Evolutionary conservation across 2,797 vertebrate genomes (phyloP).

Genomic region (Crocidura indochinensis): DNA sequence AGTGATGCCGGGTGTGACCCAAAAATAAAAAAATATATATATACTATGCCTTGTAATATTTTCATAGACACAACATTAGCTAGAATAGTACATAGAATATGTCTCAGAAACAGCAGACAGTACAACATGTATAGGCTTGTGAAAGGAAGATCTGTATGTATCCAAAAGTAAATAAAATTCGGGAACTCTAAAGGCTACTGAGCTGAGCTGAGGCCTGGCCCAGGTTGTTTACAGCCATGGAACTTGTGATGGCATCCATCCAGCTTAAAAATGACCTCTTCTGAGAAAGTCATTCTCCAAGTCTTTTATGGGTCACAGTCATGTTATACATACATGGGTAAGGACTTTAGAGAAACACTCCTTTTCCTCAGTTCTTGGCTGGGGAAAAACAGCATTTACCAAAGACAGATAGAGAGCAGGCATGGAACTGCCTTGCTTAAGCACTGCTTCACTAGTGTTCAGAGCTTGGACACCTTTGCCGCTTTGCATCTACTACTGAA

Average conservation of each 20-base stretch:
- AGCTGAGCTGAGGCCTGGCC: background rate
- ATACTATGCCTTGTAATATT: slow-evolving; percentile 11
- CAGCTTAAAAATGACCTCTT: slow-evolving; percentile 57
- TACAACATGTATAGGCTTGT: background rate
- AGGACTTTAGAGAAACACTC: slow-evolving; percentile 62
- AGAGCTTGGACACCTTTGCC: slow-evolving; percentile 6
- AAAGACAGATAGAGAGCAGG: slow-evolving; percentile 69
- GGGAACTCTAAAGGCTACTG: slow-evolving; percentile 15
- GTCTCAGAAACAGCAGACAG: background rate
- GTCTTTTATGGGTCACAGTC: slow-evolving; percentile 69
- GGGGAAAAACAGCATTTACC: slow-evolving; percentile 68
- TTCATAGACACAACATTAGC: background rate
- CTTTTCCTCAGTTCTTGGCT: slow-evolving; percentile 17
- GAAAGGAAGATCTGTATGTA: background rate
- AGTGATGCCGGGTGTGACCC: no score
- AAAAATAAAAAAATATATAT: no score
- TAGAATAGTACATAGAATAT: background rate
- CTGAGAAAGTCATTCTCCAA: slow-evolving; percentile 60
- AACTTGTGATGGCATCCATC: slow-evolving; percentile 8
- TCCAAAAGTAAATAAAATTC: slow-evolving; percentile 4
- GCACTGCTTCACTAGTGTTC: slow-evolving; percentile 35
- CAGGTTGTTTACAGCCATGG: slow-evolving; percentile 54
- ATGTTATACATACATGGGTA: slow-evolving; percentile 43
- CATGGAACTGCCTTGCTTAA: background rate
- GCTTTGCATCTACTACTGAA: slow-evolving; percentile 44